Base-by-base conservation (phyloP, 2,113 vertebrate genomes). In the Lathamus discolor region DNA sequence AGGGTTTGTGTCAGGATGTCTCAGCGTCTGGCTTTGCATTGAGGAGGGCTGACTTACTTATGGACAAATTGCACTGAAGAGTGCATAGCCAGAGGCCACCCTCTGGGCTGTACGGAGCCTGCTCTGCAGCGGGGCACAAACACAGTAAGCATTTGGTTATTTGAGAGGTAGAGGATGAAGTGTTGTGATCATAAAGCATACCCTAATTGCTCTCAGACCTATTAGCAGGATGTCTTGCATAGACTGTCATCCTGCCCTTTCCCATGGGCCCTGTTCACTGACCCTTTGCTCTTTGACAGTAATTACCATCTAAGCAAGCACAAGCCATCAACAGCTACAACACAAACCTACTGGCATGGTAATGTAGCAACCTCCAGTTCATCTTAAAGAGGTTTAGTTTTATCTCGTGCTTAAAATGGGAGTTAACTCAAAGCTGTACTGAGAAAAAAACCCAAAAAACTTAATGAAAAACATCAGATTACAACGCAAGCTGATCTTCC, bases 221-320 rank as follows among this genome's bases (percentile, higher is more conserved):
- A 86, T 98, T 98, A 97, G 91, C 95, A 86, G 92, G 89, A 96
- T 95, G 96, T 96, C 92, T 94, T 94, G 85, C 83, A 64, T 93
- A 79, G 88, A 93, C 94, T 97, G 96, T 98, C 97, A 97, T 96
- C 73, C 92, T 97, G 96, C 96, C 97, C 97, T 97, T 96, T 92
- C 95, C 97, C 88, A 17, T 79, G 96, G 96, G 97, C 83, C 95
- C 95, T 93, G 87, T 88, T 95, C 64, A 7, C 95, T 94, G 93
- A 84, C 91, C 94, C 95, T 92, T 96, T 96, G 94, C 76, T 37
- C 96, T 97, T 93, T 96, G 96, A 97, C 95, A 91, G 98, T 95
- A 96, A 97, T 98, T 97, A 91, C 74, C 92, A 96, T 93, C 90
- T 96, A 95, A 92, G 95, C 97, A 97, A 98, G 97, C 96, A 83